Conservation (phyloP, 2,113 vertebrate species). For the Enhydra lutris region DNA sequence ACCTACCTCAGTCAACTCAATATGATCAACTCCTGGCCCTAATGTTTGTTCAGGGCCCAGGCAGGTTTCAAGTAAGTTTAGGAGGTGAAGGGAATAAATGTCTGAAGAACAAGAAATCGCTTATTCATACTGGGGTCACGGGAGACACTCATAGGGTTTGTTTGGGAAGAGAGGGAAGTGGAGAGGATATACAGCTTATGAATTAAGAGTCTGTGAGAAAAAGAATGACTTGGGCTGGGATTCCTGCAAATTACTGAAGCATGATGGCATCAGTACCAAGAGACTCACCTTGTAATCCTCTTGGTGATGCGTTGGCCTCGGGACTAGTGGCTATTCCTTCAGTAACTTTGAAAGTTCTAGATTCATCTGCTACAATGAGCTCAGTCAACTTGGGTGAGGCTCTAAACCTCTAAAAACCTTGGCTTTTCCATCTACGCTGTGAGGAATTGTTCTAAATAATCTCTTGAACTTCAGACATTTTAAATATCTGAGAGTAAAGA, state of each 20-base stretch:
- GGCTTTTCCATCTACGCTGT: neutral
- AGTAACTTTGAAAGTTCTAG: neutral
- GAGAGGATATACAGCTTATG: neutral
- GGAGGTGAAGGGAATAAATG: neutral
- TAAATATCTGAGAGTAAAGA: constrained; percentile 10
- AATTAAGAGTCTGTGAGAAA: neutral
- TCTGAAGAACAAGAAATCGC: neutral
- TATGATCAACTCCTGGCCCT: neutral
- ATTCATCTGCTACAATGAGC: neutral
- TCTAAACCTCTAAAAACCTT: neutral
- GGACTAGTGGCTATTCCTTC: neutral
- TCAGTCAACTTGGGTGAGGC: neutral
- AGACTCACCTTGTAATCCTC: neutral
- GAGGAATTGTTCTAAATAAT: constrained; percentile 15
- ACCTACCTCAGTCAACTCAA: neutral
- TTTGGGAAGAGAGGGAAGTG: neutral
- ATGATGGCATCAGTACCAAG: neutral
- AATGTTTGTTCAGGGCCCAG: neutral
- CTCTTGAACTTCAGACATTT: neutral
- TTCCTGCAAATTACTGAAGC: neutral
- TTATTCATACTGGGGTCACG: neutral
- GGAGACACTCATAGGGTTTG: neutral
- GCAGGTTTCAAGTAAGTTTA: neutral
- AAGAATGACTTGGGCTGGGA: neutral
- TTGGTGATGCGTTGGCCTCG: neutral